Conservation (phyloP, 2,113 vertebrate genomes). For the Tachysurus fulvidraco region DNA sequence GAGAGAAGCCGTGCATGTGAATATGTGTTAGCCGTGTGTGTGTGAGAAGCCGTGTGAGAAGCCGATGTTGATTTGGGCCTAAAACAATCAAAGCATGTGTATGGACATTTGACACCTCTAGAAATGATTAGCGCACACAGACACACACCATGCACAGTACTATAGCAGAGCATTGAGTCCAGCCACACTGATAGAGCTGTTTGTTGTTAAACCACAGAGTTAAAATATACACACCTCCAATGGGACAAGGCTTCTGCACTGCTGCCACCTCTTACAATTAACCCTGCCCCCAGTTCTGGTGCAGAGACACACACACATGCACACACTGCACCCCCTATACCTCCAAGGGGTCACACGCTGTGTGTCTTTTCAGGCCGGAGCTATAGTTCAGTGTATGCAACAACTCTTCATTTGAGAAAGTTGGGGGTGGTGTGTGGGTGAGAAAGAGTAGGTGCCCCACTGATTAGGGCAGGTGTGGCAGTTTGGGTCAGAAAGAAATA, state of each 20-base stretch:
- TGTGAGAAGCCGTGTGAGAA: not conserved
- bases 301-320: not conserved
- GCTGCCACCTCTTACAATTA: constrained; percentile 16
- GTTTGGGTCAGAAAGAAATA: constrained; percentile 15
- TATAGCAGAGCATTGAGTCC: not conserved
- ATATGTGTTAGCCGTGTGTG: too few relatives aligned
- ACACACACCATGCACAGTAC: not conserved
- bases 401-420: not conserved
- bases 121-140: constrained; percentile 13
- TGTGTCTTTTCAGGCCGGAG: constrained; percentile 33
- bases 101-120: not conserved
- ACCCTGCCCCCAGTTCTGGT: constrained; percentile 20
- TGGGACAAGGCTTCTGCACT: not conserved
- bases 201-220: not conserved
- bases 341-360: constrained; percentile 35
- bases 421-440: not conserved
- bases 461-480: constrained; percentile 13
- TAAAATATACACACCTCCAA: constrained; percentile 1
- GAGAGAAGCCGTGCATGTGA: too few relatives aligned
- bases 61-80: not conserved
- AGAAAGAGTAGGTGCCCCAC: not conserved
- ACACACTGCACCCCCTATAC: not conserved
- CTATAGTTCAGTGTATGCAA: constrained; percentile 10
- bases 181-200: not conserved
- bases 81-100: not conserved